Evolutionary conservation across 2,113 vertebrate genomes (phyloP).

Genomic region (Dasyurus viverrinus): DNA sequence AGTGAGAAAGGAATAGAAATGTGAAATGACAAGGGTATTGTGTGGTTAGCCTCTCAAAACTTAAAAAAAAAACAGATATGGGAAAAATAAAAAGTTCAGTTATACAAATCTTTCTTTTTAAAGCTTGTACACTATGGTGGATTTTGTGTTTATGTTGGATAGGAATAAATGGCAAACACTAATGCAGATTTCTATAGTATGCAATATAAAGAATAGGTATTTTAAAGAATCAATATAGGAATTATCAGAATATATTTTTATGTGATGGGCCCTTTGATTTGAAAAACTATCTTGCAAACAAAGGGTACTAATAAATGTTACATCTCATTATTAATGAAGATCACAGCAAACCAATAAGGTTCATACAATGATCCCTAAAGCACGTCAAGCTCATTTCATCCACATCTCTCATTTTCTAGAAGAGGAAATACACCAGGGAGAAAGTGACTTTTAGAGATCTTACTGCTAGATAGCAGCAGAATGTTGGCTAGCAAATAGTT

Average conservation of each 20-base stretch:
- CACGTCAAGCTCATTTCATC: background rate
- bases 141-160: too few relatives aligned
- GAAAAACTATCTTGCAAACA: background rate
- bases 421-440: background rate
- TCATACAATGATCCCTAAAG: background rate
- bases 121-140: too few relatives aligned
- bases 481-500: background rate
- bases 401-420: background rate
- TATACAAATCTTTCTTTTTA: too few relatives aligned
- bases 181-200: background rate
- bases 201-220: too few relatives aligned
- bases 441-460: background rate
- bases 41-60: too few relatives aligned
- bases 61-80: too few relatives aligned
- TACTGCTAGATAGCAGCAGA: background rate
- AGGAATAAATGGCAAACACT: too few relatives aligned
- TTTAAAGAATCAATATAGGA: too few relatives aligned
- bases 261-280: background rate
- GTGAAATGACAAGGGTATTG: too few relatives aligned
- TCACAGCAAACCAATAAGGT: background rate
- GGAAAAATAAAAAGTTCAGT: too few relatives aligned
- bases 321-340: background rate
- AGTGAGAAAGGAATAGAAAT: too few relatives aligned
- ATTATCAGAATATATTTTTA: background rate
- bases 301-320: background rate